Base-by-base conservation (phyloP, 2,888 invertebrate genomes). In the Diploptera punctata region DNA sequence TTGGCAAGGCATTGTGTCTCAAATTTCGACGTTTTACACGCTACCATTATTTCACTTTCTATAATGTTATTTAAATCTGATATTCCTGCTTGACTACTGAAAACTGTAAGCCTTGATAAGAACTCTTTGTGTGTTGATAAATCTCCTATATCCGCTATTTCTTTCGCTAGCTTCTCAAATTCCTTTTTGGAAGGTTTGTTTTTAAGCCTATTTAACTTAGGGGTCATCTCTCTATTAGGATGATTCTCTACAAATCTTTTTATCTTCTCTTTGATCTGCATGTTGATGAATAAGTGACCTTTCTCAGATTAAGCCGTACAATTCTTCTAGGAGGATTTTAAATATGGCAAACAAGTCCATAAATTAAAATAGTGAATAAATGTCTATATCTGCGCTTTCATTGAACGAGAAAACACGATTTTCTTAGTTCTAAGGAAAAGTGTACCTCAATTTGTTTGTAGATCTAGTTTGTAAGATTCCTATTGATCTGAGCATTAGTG, bases 321-420 rank as follows among this genome's bases (percentile, higher is more conserved):
- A 52, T 24, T 52, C 21, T 2, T 49, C 52, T 21, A 52, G 19
- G 10, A 24, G 52, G 1, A 13, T 19, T 24, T 52, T 52, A 52
- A 24, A 52, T 24, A n/a, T n/a, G n/a, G 24, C 52, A 9, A 13
- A 3, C 52, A 52, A 10, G 24, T 52, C 21, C 52, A 3, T 19
- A 52, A 52, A 52, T 7, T 47, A 21, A n/a, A n/a, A n/a, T n/a
- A n/a, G n/a, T 21, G 52, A 13, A 7, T 52, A 7, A 19, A 52
- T 24, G 52, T 24, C 52, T 52, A 7, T 21, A 18, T 52, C 24
- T 52, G 52, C 52, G 52, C 7, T 9, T 21, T 21, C 52, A 24
- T 13, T 52, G 52, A 24, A 52, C 21, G 24, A 52, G 52, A 52
- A 52, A 24, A 52, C 52, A 24, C 52, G 52, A 52, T 52, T 24